Conservation (phyloP, 2,797 vertebrate species). For the Rhadinocentrus ornatus region DNA sequence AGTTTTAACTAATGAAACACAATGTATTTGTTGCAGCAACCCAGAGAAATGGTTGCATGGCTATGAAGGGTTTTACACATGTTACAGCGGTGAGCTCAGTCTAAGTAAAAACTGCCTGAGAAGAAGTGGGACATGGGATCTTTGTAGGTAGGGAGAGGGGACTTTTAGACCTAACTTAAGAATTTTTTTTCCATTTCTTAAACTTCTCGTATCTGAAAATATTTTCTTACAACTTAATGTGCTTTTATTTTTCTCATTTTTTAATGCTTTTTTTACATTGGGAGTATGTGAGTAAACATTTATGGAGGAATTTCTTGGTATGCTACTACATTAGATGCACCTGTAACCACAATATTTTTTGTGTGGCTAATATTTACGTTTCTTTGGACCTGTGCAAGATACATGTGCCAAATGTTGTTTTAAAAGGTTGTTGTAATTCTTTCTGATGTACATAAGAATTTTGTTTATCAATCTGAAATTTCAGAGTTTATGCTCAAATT, state of each 20-base stretch:
- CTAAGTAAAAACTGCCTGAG: too few species aligned
- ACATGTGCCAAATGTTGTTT: not conserved
- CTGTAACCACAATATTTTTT: not conserved
- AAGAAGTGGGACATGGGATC: not conserved
- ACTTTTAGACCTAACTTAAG: not conserved
- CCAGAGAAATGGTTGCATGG: not conserved
- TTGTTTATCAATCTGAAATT: not conserved
- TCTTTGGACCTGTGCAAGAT: not conserved
- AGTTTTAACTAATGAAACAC: slow-evolving; percentile 6
- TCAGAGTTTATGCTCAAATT: not conserved
- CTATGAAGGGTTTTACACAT: not conserved
- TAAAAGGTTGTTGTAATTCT: not conserved
- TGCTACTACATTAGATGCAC: not conserved
- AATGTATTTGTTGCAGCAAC: slow-evolving; percentile 3
- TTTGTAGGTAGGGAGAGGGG: not conserved
- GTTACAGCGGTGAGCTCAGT: not conserved
- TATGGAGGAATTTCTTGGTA: not conserved
- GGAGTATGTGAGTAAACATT: too few species aligned
- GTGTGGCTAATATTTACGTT: not conserved
- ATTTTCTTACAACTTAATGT: not conserved
- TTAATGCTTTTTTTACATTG: too few species aligned
- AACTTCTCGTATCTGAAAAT: not conserved
- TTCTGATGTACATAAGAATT: not conserved
- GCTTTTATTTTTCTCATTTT: not conserved
- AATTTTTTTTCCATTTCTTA: not conserved